phyloP scores from a whole-genome alignment of 1,140 invertebrate genomes.

The Mylabris phalerata region DNA sequence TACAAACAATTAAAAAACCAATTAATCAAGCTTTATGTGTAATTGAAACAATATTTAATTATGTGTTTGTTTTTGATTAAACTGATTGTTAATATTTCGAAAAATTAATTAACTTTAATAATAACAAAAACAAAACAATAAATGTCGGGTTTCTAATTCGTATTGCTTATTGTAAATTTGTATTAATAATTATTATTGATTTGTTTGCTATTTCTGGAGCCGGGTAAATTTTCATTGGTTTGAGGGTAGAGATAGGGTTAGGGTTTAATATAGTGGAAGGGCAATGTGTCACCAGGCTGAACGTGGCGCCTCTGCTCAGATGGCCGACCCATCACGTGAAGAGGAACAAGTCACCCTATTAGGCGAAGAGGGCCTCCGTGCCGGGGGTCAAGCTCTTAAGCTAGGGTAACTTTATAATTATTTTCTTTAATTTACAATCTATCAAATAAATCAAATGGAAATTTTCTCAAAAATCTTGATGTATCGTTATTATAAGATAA shows the following conservation, averaged over 20 bases:
- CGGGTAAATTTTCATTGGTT: conserved; percentile 5
- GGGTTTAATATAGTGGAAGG: conserved; percentile 27
- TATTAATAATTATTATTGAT: not conserved
- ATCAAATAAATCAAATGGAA: not conserved
- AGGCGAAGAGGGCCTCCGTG: conserved; percentile 86
- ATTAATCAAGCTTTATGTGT: no score
- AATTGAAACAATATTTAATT: no score
- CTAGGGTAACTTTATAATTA: conserved; percentile 66
- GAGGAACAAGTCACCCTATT: conserved; percentile 91
- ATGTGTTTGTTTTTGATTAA: no score
- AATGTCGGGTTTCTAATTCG: not conserved
- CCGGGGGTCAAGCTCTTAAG: conserved; percentile 89
- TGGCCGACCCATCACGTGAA: conserved; percentile 84
- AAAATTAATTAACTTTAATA: no score
- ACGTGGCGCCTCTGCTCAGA: conserved; percentile 61
- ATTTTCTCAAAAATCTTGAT: conserved; percentile 2
- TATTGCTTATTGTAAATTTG: not conserved
- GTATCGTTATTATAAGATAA: not conserved
- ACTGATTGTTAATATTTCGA: no score
- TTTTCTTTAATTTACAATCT: not conserved
- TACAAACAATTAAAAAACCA: no score
- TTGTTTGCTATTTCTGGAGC: conserved; percentile 2
- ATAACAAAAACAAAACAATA: no score
- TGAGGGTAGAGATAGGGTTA: conserved; percentile 44
- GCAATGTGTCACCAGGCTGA: conserved; percentile 58